Base-by-base conservation (phyloP, 2,888 invertebrate genomes). In the Ochropleura leucogaster region DNA sequence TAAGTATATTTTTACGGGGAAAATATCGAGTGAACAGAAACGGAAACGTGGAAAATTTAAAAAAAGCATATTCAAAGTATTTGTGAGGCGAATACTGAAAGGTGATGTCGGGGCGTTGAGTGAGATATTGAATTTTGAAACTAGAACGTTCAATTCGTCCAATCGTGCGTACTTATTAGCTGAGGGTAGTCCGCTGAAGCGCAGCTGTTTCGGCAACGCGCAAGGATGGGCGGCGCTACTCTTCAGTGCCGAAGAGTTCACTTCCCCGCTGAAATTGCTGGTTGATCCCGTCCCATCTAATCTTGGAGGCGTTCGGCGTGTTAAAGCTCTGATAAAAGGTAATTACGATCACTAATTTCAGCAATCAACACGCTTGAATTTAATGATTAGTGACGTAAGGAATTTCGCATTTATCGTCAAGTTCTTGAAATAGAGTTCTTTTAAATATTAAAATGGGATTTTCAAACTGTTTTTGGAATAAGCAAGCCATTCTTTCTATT, bases 241-340 rank as follows among this genome's bases (percentile, higher is more conserved):
- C 51, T 96, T 96, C 87, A 93, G 92, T 51, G 89, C 89, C 44
- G 89, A 88, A 42, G 90, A 92, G 77, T 91, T 93, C 66, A 89
- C 91, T 30, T 92, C 93, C 14, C 93, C 95, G 4, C 85, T 96
- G 77, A 95, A 95, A 86, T 84, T 96, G 73, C 82, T 96, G 74
- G 90, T 94, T 64, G 95, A 96, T 83, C 97, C 97, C 40, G 91
- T 97, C 55, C 95, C 96, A 14, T 92, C 95, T 20, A 96, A 93
- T 75, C 91, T 96, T 64, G 93, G 95, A 70, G 92, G 92, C 75
- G 94, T 97, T 51, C 93, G 96, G 49, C 92, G 92, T 77, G 94
- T 97, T 65, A 96, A 96, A 88, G 91, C 94, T 74, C 86, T 93
- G 63, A 93, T 97, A 80, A 95, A 94, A 97, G 97, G 97, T 97